phyloP scores from a whole-genome alignment of 2,797 vertebrate genomes.

The Clamator glandarius region DNA sequence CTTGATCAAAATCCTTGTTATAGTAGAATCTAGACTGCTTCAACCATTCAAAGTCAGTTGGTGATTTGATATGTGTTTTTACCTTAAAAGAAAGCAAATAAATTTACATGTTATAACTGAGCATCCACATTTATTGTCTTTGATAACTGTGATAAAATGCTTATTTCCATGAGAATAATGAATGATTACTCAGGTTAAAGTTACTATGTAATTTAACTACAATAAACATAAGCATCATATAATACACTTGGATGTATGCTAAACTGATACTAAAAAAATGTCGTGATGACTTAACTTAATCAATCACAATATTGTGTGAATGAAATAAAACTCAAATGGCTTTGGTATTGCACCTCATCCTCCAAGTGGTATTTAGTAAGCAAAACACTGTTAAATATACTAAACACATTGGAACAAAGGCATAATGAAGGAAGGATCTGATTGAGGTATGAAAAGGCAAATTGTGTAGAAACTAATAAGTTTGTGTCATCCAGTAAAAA shows the following conservation, averaged over 20 bases:
- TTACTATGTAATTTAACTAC: not conserved
- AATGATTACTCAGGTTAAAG: not conserved
- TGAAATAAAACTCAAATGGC: not conserved
- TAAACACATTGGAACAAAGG: not conserved
- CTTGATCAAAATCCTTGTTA: slow-evolving; percentile 77
- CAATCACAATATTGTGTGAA: not conserved
- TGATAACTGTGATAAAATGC: not conserved
- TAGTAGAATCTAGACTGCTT: slow-evolving; percentile 84
- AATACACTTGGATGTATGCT: not conserved
- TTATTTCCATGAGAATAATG: not conserved
- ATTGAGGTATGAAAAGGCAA: not conserved
- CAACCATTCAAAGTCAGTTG: slow-evolving; percentile 81
- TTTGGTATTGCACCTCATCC: not conserved
- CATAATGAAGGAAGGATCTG: not conserved
- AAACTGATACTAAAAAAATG: not conserved
- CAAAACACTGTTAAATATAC: not conserved
- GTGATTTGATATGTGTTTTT: slow-evolving; percentile 78
- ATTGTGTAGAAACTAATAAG: not conserved
- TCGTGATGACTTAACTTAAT: not conserved
- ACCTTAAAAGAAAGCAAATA: slow-evolving; percentile 72
- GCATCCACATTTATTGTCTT: not conserved
- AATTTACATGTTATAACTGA: not conserved
- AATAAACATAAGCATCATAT: not conserved
- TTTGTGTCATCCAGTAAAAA: not conserved
- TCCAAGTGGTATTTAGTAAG: not conserved